phyloP scores from a whole-genome alignment of 1,140 invertebrate genomes.

The Gryon sp. region DNA sequence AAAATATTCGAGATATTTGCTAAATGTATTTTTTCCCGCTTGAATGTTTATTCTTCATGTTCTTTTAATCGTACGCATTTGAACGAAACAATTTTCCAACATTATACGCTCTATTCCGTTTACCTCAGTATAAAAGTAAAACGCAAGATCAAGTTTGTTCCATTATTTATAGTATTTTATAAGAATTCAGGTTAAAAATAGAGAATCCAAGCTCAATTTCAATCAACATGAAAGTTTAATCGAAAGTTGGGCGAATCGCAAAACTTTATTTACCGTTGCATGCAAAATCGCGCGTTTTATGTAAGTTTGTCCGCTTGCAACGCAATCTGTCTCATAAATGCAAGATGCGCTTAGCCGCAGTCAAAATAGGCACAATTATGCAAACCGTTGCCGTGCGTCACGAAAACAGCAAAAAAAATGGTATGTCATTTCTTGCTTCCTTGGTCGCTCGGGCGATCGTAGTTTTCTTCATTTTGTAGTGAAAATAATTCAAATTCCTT shows the following conservation, averaged over 20 bases:
- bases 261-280: background rate
- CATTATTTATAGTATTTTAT: conserved; percentile 36
- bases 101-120: background rate
- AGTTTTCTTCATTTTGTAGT: conserved; percentile 9
- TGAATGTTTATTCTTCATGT: background rate
- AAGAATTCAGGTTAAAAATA: conserved; percentile 24
- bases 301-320: too few species aligned
- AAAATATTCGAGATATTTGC: too few species aligned
- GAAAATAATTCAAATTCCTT: conserved; percentile 31
- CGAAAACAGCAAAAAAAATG: conserved; percentile 23
- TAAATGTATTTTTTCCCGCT: too few species aligned
- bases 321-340: background rate
- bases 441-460: conserved; percentile 4
- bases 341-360: conserved; percentile 6
- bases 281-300: background rate
- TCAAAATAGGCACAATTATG: conserved; percentile 24
- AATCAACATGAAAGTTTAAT: conserved; percentile 24
- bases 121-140: conserved; percentile 30
- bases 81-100: background rate
- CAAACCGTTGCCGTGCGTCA: conserved; percentile 23
- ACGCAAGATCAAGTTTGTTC: conserved; percentile 13
- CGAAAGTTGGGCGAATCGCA: conserved; percentile 12
- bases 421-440: conserved; percentile 39
- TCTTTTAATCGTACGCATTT: too few species aligned
- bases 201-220: conserved; percentile 31